phyloP scores from a whole-genome alignment of 2,797 vertebrate species.

The Arrhamphus sclerolepis region DNA sequence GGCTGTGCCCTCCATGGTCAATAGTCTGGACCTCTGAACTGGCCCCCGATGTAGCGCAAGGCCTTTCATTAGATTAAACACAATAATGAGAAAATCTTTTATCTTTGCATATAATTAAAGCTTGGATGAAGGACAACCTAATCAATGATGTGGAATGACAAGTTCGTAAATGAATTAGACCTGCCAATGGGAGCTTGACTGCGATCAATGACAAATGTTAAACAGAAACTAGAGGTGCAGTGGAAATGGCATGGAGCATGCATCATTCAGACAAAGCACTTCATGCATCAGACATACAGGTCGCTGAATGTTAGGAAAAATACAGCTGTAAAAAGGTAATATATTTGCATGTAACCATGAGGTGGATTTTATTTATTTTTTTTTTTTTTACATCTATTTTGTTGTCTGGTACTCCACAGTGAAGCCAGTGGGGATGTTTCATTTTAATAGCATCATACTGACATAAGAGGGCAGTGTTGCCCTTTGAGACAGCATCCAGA shows the following conservation, averaged over 20 bases:
- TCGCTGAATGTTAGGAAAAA: too few species aligned
- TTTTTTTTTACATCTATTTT: neutral
- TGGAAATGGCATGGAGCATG: slow-evolving; percentile 46
- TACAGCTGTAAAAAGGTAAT: neutral
- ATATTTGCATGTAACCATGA: neutral
- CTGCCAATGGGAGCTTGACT: slow-evolving; percentile 87
- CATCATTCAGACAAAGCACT: slow-evolving; percentile 46
- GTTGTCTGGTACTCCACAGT: too few species aligned
- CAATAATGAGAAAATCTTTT: slow-evolving; percentile 99
- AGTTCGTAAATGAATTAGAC: slow-evolving; percentile 99
- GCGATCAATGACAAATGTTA: slow-evolving; percentile 91
- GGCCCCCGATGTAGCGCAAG: slow-evolving; percentile 88
- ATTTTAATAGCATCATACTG: slow-evolving; percentile 22
- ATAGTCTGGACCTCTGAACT: slow-evolving; percentile 92
- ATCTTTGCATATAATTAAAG: slow-evolving; percentile 97
- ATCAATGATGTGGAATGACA: slow-evolving; percentile 96
- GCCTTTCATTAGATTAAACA: slow-evolving; percentile 95
- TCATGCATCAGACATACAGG: slow-evolving; percentile 9
- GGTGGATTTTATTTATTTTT: too few species aligned
- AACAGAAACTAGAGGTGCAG: slow-evolving; percentile 72
- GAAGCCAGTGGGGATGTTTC: too few species aligned
- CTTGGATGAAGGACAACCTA: slow-evolving; percentile 90
- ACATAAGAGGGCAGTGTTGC: slow-evolving; percentile 81
- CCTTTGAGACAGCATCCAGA: slow-evolving; percentile 44
- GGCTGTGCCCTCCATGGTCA: slow-evolving; percentile 82